Evolutionary conservation across 1,140 invertebrate genomes (phyloP).

Genomic region (Zaprionus camerounensis): DNA sequence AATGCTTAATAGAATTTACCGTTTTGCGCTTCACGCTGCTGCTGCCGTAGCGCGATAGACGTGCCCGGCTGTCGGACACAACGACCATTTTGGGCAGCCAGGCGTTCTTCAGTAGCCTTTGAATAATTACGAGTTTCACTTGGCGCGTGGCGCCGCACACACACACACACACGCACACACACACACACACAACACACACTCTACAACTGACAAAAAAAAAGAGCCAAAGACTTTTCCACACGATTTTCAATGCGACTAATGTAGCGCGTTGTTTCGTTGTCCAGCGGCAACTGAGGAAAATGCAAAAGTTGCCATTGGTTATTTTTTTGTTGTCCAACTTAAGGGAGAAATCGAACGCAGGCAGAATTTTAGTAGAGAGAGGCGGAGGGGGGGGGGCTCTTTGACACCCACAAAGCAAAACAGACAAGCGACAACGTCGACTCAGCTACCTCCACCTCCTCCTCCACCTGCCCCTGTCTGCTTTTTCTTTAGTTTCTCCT

Average conservation of each 20-base stretch:
- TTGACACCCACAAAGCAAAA: background rate
- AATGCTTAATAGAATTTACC: constrained; percentile 40
- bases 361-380: background rate
- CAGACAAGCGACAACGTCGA: background rate
- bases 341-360: constrained; percentile 6
- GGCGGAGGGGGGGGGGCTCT: background rate
- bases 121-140: constrained; percentile 65
- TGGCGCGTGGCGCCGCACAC: constrained; percentile 33
- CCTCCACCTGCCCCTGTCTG: background rate
- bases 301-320: constrained; percentile 56
- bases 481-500: constrained; percentile 21
- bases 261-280: constrained; percentile 58
- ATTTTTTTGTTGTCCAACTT: constrained; percentile 42
- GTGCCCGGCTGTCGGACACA: constrained; percentile 77
- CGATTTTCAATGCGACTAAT: constrained; percentile 26
- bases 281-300: constrained; percentile 71
- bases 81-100: constrained; percentile 80
- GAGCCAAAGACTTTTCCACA: background rate
- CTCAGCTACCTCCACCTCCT: background rate
- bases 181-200: constrained; percentile 12
- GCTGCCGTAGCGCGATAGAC: constrained; percentile 74
- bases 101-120: constrained; percentile 66
- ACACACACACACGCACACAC: constrained; percentile 13
- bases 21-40: constrained; percentile 77
- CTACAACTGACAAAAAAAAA: background rate